Base-by-base conservation (phyloP, 2,888 invertebrate species). In the Scaptomyza reducta region DNA sequence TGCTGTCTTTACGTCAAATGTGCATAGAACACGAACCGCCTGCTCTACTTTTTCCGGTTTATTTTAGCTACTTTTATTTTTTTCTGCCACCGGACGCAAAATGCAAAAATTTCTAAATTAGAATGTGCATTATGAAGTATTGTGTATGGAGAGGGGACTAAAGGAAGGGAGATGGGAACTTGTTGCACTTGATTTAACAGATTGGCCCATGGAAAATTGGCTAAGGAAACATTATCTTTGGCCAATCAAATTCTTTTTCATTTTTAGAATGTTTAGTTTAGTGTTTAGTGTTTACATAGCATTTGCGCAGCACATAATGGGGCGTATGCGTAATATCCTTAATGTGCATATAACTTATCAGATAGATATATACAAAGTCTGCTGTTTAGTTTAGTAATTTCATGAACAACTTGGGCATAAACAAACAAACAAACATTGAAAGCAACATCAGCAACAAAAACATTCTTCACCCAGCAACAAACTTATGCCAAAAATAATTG, bases 41-140 rank as follows among this genome's bases (percentile, higher is more conserved):
- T 82, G 84, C 74, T 87, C 84, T 84, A 85, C 68, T 74, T 86
- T 84, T 84, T 73, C 72, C 79, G 73, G 87, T 63, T 70, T 85
- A 79, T 85, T 85, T 85, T 85, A 45, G 79, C 31, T 45, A 0
- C 22, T 56, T 29, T 41, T 40, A 9, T 16, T 35, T 40, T 14
- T 47, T 25, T 38, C 14, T 11, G 45, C 31, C 56, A 66, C 56
- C 68, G 71, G 60, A 61, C 55, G 58, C 56, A 44, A 31, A 51
- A 47, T 62, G 72, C 64, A 70, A 60, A 64, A 53, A 50, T 44
- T 45, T 51, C 40, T 46, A 54, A 74, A 70, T 79, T 75, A 57
- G 73, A 69, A 59, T 70, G 47, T 57, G 55, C 49, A 57, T 57
- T 63, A 27, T 46, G 41, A 42, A 22, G 38, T 40, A 6, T 10